These are phyloP conservation scores for Glossosoma conforme DNA, from an alignment of 1,140 invertebrate genomes.

Conservation along the genomic window DNA sequence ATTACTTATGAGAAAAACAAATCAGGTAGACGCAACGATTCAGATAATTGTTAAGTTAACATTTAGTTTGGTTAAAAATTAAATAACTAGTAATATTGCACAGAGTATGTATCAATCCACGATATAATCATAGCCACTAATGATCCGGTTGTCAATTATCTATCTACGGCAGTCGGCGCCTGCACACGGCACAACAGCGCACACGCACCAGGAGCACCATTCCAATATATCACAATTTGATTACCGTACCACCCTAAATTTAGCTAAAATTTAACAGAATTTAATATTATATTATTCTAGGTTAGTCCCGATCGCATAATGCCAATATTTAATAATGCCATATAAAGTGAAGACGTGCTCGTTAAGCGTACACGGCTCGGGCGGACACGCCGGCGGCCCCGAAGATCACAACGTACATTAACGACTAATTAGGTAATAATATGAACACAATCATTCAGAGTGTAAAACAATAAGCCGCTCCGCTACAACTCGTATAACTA, in stretches of 20 bases:
- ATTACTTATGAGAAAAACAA: slow-evolving; percentile 52
- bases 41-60: slow-evolving; percentile 48
- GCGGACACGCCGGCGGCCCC: slow-evolving; percentile 1
- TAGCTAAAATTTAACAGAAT: slow-evolving; percentile 54
- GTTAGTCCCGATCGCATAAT: slow-evolving; percentile 55
- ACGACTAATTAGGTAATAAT: slow-evolving; percentile 30
- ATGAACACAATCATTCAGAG: slow-evolving; percentile 32
- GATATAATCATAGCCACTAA: slow-evolving; percentile 50
- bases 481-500: slow-evolving; percentile 27
- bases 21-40: slow-evolving; percentile 45
- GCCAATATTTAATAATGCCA: slow-evolving; percentile 46
- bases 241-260: slow-evolving; percentile 55
- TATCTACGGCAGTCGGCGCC: slow-evolving; percentile 30
- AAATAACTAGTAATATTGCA: slow-evolving; percentile 62
- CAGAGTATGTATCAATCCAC: slow-evolving; percentile 53
- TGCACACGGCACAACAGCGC: slow-evolving; percentile 3
- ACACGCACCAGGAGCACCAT: slow-evolving; percentile 47
- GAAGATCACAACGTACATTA: slow-evolving; percentile 24
- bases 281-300: slow-evolving; percentile 46
- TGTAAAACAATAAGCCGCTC: slow-evolving; percentile 29
- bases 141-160: slow-evolving; percentile 30
- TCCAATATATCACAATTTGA: slow-evolving; percentile 55
- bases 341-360: slow-evolving; percentile 28
- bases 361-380: slow-evolving; percentile 16
- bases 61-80: slow-evolving; percentile 56